These are phyloP conservation scores for Heliconius hortense DNA, from an alignment of 2,888 invertebrate genomes.

Conservation along the genomic window DNA sequence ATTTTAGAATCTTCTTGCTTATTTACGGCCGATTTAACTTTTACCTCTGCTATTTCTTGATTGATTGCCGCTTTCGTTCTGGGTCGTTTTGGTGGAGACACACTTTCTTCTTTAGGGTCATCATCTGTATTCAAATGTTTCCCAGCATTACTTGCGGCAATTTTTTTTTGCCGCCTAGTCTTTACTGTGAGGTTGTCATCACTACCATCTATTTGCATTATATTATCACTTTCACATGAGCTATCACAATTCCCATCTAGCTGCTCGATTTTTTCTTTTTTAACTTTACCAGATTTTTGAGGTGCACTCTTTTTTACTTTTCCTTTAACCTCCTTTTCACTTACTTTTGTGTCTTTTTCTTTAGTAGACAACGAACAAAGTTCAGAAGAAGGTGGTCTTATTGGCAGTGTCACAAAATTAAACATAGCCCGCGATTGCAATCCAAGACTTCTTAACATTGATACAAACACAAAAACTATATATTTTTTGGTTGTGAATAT, in stretches of 20 bases:
- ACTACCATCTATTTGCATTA: conserved; percentile 66
- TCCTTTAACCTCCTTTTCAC: conserved; percentile 42
- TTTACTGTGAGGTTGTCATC: conserved; percentile 54
- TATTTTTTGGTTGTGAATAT: conserved; percentile 85
- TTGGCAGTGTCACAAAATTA: conserved; percentile 89
- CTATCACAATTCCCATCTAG: conserved; percentile 80
- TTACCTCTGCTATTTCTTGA: conserved; percentile 22
- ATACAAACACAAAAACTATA: conserved; percentile 88
- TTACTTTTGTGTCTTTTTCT: conserved; percentile 47
- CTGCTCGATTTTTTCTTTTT: conserved; percentile 70
- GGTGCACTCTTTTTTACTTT: conserved; percentile 43
- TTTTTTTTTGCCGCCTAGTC: conserved; percentile 53
- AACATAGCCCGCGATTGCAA: conserved; percentile 90
- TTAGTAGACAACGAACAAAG: conserved; percentile 83
- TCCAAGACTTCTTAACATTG: conserved; percentile 89
- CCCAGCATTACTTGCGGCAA: conserved; percentile 49
- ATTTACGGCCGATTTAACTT: background rate
- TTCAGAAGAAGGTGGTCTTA: conserved; percentile 85
- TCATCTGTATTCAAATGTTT: conserved; percentile 45
- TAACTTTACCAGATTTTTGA: conserved; percentile 47
- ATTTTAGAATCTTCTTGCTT: conserved; percentile 11
- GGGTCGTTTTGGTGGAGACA: conserved; percentile 66
- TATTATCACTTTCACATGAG: conserved; percentile 51
- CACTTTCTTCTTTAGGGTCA: conserved; percentile 48
- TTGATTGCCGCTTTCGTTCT: conserved; percentile 47